Base-by-base conservation (phyloP, 1,140 invertebrate species). In the Laupala kohalensis region DNA sequence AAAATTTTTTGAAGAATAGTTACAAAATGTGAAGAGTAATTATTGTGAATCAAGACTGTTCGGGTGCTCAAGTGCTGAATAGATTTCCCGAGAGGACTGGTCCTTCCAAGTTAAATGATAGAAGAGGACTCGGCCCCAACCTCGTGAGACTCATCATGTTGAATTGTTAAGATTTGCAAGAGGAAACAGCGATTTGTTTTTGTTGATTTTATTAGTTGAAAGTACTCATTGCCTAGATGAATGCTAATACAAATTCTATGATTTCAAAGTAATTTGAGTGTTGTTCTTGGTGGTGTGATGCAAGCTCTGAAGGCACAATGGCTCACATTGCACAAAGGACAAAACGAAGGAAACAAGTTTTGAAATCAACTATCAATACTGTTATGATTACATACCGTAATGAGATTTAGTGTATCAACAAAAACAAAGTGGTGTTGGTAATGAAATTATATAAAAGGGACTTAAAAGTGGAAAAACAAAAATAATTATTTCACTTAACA, bases 401-500 rank as follows among this genome's bases (percentile, higher is more conserved):
- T 25, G 23, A 27, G 26, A 66, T 66, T 24, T 25, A 66, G 23
- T 27, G 26, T 66, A 66, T 66, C 26, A 27, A 66, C 26, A 66
- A 25, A 66, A 66, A 24, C 26, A 66, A 66, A 66, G 23, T 66
- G 64, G 37, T 53, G 37, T 53, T 53, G 37, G 37, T 53, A 53
- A 53, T 53, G 37, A 53, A 53, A 53, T 53, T 53, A 53, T 53
- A 53, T 53, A 13, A 53, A 13, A 53, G 19, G 37, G 37, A 19
- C 9, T 19, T 53, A 53, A 53, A 53, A 53, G 37, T 53, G 37
- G 37, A 53, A 53, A 53, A 53, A 53, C 19, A 53, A 53, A 53
- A 53, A 53, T 53, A 53, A 53, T 53, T 53, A 53, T 70, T 70
- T 70, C 69, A 64, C 69, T 70, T 70, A 30, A n/a, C 69, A 63